These are phyloP conservation scores for Lithophane semibrunnea DNA, from an alignment of 2,888 invertebrate species.

Conservation along the genomic window DNA sequence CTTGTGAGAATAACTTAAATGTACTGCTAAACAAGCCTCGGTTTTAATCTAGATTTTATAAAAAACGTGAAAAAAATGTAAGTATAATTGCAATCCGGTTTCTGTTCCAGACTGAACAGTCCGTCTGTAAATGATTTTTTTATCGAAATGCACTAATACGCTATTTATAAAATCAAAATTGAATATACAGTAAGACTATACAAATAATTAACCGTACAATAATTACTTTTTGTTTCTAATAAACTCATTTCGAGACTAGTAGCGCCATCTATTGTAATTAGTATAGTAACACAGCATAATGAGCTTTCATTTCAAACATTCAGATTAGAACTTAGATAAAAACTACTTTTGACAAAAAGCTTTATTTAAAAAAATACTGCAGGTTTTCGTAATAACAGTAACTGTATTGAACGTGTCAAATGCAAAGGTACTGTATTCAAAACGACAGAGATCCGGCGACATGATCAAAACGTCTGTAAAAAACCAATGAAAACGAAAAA, in stretches of 20 bases:
- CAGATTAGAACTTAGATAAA: not conserved
- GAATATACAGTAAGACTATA: not conserved
- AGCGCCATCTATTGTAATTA: slow-evolving; percentile 86
- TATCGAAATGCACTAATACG: not conserved
- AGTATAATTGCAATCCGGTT: not conserved
- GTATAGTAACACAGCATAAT: slow-evolving; percentile 68
- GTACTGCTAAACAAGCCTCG: not conserved
- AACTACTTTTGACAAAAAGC: not conserved
- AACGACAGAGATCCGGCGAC: slow-evolving; percentile 74
- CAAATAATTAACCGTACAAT: too few relatives aligned
- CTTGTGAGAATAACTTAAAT: not conserved
- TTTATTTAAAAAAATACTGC: slow-evolving; percentile 1
- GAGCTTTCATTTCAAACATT: slow-evolving; percentile 23
- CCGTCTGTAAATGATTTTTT: not conserved
- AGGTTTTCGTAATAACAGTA: slow-evolving; percentile 37
- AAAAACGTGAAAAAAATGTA: not conserved
- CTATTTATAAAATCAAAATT: not conserved
- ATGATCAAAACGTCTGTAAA: slow-evolving; percentile 86
- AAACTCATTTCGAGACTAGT: slow-evolving; percentile 69
- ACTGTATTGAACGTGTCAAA: slow-evolving; percentile 53
- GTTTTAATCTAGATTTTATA: not conserved
- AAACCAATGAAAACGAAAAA: slow-evolving; percentile 87
- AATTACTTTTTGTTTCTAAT: not conserved
- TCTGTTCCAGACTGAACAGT: not conserved
- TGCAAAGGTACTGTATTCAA: slow-evolving; percentile 62